These are phyloP conservation scores for Scaptomyza hsui DNA, from an alignment of 1,140 invertebrate species.

Conservation along the genomic window DNA sequence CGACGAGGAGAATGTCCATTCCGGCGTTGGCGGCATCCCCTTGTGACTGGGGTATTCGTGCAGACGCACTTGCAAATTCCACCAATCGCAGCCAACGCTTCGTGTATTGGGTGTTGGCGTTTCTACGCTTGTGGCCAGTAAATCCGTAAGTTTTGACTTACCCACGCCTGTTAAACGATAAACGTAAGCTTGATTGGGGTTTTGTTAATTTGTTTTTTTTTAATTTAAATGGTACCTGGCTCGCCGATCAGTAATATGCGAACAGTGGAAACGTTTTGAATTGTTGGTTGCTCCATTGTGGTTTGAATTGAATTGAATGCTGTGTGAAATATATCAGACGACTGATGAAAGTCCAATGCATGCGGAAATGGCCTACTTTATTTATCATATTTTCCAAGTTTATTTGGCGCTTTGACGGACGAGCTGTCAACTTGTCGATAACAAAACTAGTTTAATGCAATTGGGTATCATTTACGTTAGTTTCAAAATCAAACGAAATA, in stretches of 20 bases:
- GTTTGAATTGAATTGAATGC: constrained; percentile 5
- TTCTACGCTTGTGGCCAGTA: constrained; percentile 47
- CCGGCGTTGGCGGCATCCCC: constrained; percentile 42
- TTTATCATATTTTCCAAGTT: constrained; percentile 1
- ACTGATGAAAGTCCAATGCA: background rate
- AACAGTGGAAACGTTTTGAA: constrained; percentile 43
- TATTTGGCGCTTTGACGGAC: constrained; percentile 4
- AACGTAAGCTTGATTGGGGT: background rate
- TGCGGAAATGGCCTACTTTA: background rate
- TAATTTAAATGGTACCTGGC: constrained; percentile 23
- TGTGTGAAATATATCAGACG: constrained; percentile 1
- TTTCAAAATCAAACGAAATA: constrained; percentile 29
- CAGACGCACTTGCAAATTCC: constrained; percentile 58
- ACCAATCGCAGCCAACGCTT: constrained; percentile 30
- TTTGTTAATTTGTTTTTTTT: background rate
- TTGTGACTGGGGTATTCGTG: constrained; percentile 43
- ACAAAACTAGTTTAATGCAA: too few relatives aligned
- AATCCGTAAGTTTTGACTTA: constrained; percentile 57
- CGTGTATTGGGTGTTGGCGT: constrained; percentile 49
- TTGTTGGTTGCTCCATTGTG: constrained; percentile 25
- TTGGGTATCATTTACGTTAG: too few relatives aligned
- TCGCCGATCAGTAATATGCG: constrained; percentile 59
- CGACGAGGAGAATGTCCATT: constrained; percentile 52
- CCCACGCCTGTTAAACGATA: constrained; percentile 47
- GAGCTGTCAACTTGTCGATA: constrained; percentile 8